Evolutionary conservation across 2,888 invertebrate genomes (phyloP), one percentile per base, ranked within the genome.

Genomic region (Chirona hameri): DNA sequence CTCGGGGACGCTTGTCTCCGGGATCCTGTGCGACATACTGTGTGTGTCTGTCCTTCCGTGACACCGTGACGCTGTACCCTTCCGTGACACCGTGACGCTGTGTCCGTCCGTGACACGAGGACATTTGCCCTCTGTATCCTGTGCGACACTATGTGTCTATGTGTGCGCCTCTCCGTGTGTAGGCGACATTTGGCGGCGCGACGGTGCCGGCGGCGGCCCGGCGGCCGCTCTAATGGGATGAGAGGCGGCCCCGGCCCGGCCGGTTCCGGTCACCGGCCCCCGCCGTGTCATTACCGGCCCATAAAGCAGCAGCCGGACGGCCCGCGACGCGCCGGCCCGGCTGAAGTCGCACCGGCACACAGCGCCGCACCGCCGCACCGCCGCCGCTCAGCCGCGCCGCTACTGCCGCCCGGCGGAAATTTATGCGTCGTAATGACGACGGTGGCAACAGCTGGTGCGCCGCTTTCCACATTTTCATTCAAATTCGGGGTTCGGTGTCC

Each of bases 261-360:
- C 65, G 65, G 65, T 52, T 52, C 52, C 52, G 52, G 52, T 52
- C n/a, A 27, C 9, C 46, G 39, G 31, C 72, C 31, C 27, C 18
- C 31, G 76, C 76, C 76, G 76, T 76, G 76, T 76, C 76, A 76
- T 76, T 76, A 76, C 76, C 18, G 46, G 76, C 10, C 46, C 76
- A 76, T 76, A 76, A 76, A 76, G 76, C 15, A 46, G n/a, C 65
- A 0, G 65, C 1, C 65, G 1, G 12, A n/a, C 65, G 65, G n/a
- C n/a, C 65, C 65, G 65, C 46, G 39, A 7, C 76, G 76, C 15
- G 52, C 52, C 52, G 52, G 52, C 52, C 2, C 7, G 15, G 52
- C 15, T 7, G 4, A 7, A 39, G 39, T 39, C 39, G 39, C 7
- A 39, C 39, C 39, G 39, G 39, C 39, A 39, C 39, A 39, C 39